Conservation (phyloP, 2,888 invertebrate genomes). For the Rhagonycha lutea region DNA sequence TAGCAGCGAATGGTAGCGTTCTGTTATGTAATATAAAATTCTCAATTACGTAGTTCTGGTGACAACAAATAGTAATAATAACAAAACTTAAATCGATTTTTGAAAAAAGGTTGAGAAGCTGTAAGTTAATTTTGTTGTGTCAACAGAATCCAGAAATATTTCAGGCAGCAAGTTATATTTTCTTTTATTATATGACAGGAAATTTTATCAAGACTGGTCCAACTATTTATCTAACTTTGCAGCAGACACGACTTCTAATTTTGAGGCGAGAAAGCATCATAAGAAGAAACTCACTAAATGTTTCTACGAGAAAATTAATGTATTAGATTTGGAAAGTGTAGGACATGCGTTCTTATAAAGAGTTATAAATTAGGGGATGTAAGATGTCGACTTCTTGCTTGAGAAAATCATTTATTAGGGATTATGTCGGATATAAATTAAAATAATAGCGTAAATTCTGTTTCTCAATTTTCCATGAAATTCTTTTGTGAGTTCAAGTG, state of each 20-base stretch:
- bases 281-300: neutral
- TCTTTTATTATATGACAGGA: neutral
- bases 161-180: neutral
- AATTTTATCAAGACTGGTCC: neutral
- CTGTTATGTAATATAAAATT: neutral
- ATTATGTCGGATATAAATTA: neutral
- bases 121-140: neutral
- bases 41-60: neutral
- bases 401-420: neutral
- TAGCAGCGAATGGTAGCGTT: neutral
- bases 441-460: neutral
- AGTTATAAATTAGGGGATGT: neutral
- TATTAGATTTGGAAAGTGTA: neutral
- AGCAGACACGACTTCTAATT: neutral
- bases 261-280: neutral
- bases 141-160: neutral
- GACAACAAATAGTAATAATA: neutral
- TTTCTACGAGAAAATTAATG: neutral
- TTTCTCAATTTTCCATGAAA: neutral
- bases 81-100: neutral
- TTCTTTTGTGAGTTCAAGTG: neutral
- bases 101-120: neutral
- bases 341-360: neutral
- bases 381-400: neutral
- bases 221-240: neutral